Conservation (phyloP, 2,113 vertebrate genomes). For the Tetraodon nigroviridis region DNA sequence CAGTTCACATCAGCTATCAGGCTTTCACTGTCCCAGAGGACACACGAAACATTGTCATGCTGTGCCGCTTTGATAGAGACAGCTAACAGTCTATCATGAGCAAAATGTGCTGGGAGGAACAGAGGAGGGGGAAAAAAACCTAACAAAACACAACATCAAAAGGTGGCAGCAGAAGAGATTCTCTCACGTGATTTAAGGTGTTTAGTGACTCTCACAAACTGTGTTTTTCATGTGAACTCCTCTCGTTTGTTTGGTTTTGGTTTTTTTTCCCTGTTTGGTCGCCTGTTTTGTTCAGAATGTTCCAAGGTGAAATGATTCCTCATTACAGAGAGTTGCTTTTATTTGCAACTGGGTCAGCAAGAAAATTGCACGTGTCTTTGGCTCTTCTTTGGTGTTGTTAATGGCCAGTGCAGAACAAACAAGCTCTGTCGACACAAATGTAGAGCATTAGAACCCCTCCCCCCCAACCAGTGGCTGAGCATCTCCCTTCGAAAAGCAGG, state of each 20-base stretch:
- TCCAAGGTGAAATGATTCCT: conserved; percentile 28
- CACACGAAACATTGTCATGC: conserved; percentile 34
- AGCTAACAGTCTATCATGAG: conserved; percentile 47
- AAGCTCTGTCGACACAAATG: conserved; percentile 1
- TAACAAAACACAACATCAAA: conserved; percentile 60
- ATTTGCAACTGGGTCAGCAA: conserved; percentile 26
- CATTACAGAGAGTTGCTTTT: conserved; percentile 23
- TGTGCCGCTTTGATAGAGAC: conserved; percentile 62
- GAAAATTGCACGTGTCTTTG: conserved; percentile 3
- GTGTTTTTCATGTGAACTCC: neutral
- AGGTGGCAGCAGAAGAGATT: conserved; percentile 24
- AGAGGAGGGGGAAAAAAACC: conserved; percentile 16
- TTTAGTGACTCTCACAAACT: neutral
- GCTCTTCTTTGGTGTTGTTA: conserved; percentile 17
- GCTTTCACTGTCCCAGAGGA: conserved; percentile 43
- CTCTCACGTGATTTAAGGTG: conserved; percentile 25
- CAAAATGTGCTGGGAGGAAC: conserved; percentile 24
- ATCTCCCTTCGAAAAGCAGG: neutral
- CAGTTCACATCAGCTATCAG: conserved; percentile 40
- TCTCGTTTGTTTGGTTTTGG: conserved; percentile 9
- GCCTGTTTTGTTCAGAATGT: conserved; percentile 16
- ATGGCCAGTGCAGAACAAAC: conserved; percentile 17
- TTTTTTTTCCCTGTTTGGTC: conserved; percentile 11
- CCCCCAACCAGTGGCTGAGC: neutral
- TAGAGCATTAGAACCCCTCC: neutral